Evolutionary conservation across 2,888 invertebrate genomes (phyloP).

Genomic region (Nasonovia ribisnigri): DNA sequence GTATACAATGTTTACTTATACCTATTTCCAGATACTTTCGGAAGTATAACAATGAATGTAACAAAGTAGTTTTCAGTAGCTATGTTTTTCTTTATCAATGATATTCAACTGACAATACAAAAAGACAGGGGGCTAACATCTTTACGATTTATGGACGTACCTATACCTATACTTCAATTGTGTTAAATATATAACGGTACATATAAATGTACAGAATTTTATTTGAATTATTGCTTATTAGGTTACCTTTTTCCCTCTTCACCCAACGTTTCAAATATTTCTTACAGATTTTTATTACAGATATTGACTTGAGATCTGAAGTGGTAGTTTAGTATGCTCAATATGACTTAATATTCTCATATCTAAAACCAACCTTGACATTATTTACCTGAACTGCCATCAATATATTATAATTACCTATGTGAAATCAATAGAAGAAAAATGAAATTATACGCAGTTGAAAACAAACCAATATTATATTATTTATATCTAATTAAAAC

Average conservation of each 20-base stretch:
- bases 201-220: conserved; percentile 31
- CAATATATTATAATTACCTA: background rate
- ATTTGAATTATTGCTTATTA: conserved; percentile 42
- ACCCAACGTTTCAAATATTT: background rate
- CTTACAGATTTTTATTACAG: background rate
- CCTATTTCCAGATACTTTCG: background rate
- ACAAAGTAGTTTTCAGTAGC: conserved; percentile 48
- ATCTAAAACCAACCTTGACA: conserved; percentile 25
- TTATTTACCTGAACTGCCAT: background rate
- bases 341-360: background rate
- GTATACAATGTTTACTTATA: background rate
- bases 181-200: conserved; percentile 34
- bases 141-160: conserved; percentile 35
- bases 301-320: conserved; percentile 25
- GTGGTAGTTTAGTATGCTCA: background rate
- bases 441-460: background rate
- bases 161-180: conserved; percentile 6
- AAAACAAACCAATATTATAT: background rate
- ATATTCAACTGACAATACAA: conserved; percentile 22
- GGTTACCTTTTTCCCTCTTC: conserved; percentile 24
- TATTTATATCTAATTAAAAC: background rate
- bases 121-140: conserved; percentile 20
- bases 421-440: background rate
- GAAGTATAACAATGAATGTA: background rate
- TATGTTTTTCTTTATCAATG: background rate